Base-by-base conservation (phyloP, 2,888 invertebrate species). In the Drosophila trichaetosa region DNA sequence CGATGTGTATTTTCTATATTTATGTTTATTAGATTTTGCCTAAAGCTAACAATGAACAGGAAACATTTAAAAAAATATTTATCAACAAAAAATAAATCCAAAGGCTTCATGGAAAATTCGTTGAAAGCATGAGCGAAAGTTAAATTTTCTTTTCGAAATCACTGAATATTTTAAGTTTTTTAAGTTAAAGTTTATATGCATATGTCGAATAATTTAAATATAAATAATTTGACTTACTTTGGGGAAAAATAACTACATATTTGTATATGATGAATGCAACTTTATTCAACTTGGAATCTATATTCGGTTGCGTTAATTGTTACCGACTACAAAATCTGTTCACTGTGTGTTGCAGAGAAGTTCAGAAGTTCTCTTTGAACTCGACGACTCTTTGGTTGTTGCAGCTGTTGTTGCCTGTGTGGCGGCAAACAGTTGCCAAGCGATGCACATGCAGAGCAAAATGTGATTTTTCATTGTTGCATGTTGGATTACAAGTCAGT, bases 361-460 rank as follows among this genome's bases (percentile, higher is more conserved):
- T 38, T 38, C 8, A 2, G 18, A 8, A 38, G 4, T 38, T 38
- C 4, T 21, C 21, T 21, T 42, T 21, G 21, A 21, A 11, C 10
- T 18, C 18, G 49, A 18, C 27, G 10, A 18, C 18, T 18, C 27
- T 27, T 49, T 18, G 18, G 2, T 49, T 21, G 40, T 31, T 1
- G 51, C 27, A 53, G 42, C 38, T 46, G 68, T 21, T 67, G 31
- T 34, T 52, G 33, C 53, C 46, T 46, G n/a, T 46, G 46, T 13
- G 42, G 11, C 42, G 2, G 16, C 36, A 36, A 36, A 36, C 36
- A 36, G 16, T 36, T 36, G 36, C 42, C 42, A 34, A 13, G 34
- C 34, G 13, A 34, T 34, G 34, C 34, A 42, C 42, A 42, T 42
- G 11, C 21, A 42, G 21, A 21, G 11, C 11, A 21, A 49, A 27